phyloP scores from a whole-genome alignment of 2,888 invertebrate species.

The Lasius platythorax region DNA sequence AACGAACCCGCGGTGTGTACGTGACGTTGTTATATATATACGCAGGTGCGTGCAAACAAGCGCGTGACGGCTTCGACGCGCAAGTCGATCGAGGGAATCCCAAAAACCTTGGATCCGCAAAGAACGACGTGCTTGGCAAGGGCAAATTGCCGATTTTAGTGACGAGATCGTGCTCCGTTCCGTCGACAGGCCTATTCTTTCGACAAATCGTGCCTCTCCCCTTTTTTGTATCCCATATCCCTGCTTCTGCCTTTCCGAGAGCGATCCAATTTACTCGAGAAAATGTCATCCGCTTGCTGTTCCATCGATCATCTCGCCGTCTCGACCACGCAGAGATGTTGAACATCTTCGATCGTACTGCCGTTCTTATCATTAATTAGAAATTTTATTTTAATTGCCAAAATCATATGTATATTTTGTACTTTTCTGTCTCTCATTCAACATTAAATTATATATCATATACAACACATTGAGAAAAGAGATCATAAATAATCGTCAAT shows the following conservation, averaged over 20 bases:
- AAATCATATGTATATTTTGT: neutral
- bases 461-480: too few relatives aligned
- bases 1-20: conserved; percentile 84
- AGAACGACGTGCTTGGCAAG: conserved; percentile 73
- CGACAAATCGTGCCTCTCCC: conserved; percentile 71
- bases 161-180: conserved; percentile 54
- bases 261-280: conserved; percentile 72
- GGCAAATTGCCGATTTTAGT: conserved; percentile 69
- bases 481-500: neutral
- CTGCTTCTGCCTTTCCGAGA: conserved; percentile 28
- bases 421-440: neutral
- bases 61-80: conserved; percentile 54
- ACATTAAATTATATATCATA: neutral
- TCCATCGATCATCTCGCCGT: conserved; percentile 68
- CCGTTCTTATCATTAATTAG: neutral
- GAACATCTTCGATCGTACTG: neutral
- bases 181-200: conserved; percentile 72
- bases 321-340: conserved; percentile 44
- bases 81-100: conserved; percentile 58
- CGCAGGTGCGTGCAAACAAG: conserved; percentile 81
- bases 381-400: neutral
- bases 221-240: conserved; percentile 41
- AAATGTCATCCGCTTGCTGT: conserved; percentile 64
- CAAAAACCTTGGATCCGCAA: conserved; percentile 69
- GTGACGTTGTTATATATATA: conserved; percentile 84